phyloP scores from a whole-genome alignment of 2,113 vertebrate genomes.

The Notiomystis cincta region DNA sequence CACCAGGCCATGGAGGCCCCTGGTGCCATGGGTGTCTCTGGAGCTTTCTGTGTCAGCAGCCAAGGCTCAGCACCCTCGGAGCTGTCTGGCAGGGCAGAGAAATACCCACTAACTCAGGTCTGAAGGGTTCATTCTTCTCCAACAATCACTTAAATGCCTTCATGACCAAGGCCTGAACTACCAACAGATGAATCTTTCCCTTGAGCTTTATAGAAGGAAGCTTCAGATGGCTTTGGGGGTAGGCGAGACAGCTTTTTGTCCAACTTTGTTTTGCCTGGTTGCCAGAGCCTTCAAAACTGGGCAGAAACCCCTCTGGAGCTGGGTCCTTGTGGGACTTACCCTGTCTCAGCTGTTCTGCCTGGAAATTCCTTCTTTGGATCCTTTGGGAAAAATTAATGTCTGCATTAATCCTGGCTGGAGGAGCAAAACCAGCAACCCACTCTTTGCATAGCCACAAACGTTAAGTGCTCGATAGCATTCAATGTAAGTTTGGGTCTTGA shows the following conservation, averaged over 20 bases:
- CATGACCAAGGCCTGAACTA: background rate
- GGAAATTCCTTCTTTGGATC: background rate
- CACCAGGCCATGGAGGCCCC: background rate
- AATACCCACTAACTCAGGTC: background rate
- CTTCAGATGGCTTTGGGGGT: background rate
- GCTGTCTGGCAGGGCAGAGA: background rate
- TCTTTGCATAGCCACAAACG: background rate
- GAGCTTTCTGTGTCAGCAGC: background rate
- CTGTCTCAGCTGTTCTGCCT: background rate
- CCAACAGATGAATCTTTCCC: accelerated
- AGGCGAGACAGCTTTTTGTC: background rate
- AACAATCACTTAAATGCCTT: background rate
- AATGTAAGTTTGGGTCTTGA: background rate
- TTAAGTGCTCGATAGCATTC: background rate
- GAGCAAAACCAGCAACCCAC: background rate
- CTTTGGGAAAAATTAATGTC: background rate
- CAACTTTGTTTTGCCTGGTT: background rate
- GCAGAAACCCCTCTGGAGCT: background rate
- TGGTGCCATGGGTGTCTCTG: background rate
- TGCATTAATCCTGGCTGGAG: background rate
- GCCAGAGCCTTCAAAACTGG: background rate
- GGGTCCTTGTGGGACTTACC: background rate
- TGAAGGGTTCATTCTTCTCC: background rate
- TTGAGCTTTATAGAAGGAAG: background rate
- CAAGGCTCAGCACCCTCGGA: background rate